These are phyloP conservation scores for Drosophila kuntzei DNA, from an alignment of 2,888 invertebrate species.

Conservation along the genomic window DNA sequence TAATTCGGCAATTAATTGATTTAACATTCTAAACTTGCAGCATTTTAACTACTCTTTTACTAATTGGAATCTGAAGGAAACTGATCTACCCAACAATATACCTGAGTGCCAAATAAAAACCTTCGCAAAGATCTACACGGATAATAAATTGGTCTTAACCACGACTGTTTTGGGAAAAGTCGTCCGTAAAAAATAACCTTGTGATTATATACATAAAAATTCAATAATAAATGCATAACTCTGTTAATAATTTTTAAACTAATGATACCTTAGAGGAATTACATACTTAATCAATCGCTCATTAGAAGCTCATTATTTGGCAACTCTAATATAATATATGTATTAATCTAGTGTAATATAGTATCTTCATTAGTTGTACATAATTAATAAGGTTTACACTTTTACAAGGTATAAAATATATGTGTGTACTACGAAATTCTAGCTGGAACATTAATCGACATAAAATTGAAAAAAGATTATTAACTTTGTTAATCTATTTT, in stretches of 20 bases:
- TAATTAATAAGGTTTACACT: no score
- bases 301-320: no score
- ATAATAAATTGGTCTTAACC: background rate
- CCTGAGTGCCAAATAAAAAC: conserved; percentile 21
- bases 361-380: no score
- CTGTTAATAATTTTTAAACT: no score
- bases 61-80: conserved; percentile 21
- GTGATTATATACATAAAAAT: background rate
- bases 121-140: background rate
- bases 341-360: no score
- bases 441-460: background rate
- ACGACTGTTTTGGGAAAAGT: background rate
- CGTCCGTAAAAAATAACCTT: background rate
- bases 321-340: no score
- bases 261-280: no score
- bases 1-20: background rate
- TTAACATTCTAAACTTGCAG: conserved; percentile 9
- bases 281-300: no score
- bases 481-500: background rate
- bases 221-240: background rate
- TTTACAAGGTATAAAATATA: no score
- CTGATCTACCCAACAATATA: conserved; percentile 32
- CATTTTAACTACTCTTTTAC: conserved; percentile 31
- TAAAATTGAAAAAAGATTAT: background rate
- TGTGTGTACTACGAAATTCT: background rate